phyloP scores from a whole-genome alignment of 2,888 invertebrate species.

The Agonopterix arenella region DNA sequence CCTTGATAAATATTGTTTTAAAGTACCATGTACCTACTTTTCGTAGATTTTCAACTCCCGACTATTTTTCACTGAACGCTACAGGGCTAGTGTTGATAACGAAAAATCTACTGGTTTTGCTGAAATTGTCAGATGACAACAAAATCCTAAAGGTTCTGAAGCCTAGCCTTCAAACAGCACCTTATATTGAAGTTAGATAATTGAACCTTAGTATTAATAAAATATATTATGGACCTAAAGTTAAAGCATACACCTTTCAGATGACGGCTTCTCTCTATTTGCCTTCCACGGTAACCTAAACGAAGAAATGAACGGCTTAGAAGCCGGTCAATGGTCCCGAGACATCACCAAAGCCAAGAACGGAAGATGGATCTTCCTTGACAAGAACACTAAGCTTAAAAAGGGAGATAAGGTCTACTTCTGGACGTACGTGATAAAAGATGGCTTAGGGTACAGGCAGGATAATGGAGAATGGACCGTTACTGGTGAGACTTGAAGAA shows the following conservation, averaged over 20 bases:
- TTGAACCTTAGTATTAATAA: background rate
- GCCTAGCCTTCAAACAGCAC: too few species aligned
- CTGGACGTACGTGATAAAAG: conserved; percentile 84
- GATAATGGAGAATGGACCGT: conserved; percentile 78
- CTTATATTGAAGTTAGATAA: background rate
- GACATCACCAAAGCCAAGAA: conserved; percentile 79
- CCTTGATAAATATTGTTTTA: too few species aligned
- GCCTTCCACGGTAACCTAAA: conserved; percentile 81
- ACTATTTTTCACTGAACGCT: too few species aligned
- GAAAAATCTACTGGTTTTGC: too few species aligned
- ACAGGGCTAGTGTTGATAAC: too few species aligned
- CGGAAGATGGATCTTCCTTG: conserved; percentile 82
- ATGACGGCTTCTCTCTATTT: conserved; percentile 76
- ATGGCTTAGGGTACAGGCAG: conserved; percentile 83
- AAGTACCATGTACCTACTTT: too few species aligned
- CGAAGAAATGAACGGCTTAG: conserved; percentile 82
- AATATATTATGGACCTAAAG: background rate
- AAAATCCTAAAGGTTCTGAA: too few species aligned
- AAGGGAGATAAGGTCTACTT: conserved; percentile 83
- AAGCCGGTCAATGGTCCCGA: conserved; percentile 80
- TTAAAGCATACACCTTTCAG: conserved; percentile 30
- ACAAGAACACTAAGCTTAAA: conserved; percentile 75
- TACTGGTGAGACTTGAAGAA: conserved; percentile 40
- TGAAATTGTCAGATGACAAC: too few species aligned
- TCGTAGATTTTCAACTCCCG: too few species aligned